These are phyloP conservation scores for Natator depressus DNA, from an alignment of 2,113 vertebrate genomes.

Conservation along the genomic window DNA sequence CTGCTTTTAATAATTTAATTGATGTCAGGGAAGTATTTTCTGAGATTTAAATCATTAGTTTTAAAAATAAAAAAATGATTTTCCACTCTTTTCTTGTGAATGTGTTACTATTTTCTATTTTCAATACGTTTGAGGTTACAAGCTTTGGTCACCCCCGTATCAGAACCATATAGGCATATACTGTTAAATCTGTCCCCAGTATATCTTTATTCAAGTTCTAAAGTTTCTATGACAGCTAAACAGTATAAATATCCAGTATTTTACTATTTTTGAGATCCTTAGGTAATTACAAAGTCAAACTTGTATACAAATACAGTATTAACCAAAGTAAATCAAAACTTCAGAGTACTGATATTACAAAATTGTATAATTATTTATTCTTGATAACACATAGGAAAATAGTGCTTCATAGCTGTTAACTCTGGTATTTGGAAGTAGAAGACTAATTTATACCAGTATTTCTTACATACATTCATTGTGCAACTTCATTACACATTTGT, in stretches of 20 bases:
- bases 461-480: slow-evolving; percentile 74
- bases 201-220: not conserved
- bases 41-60: not conserved
- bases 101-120: not conserved
- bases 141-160: not conserved
- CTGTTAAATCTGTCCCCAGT: not conserved
- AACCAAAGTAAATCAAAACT: slow-evolving; percentile 3
- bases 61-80: not conserved
- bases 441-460: slow-evolving; percentile 53
- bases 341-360: slow-evolving; percentile 33
- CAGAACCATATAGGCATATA: not conserved
- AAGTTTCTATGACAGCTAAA: not conserved
- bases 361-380: not conserved
- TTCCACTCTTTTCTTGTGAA: not conserved
- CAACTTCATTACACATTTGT: slow-evolving; percentile 85
- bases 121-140: not conserved
- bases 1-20: not conserved
- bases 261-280: not conserved
- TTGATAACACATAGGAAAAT: not conserved
- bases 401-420: not conserved
- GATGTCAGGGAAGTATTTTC: not conserved
- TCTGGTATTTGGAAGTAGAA: slow-evolving; percentile 54
- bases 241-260: not conserved
- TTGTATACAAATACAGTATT: not conserved
- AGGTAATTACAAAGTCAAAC: not conserved